phyloP scores from a whole-genome alignment of 2,797 vertebrate species.

The Coracias cyanogaster region DNA sequence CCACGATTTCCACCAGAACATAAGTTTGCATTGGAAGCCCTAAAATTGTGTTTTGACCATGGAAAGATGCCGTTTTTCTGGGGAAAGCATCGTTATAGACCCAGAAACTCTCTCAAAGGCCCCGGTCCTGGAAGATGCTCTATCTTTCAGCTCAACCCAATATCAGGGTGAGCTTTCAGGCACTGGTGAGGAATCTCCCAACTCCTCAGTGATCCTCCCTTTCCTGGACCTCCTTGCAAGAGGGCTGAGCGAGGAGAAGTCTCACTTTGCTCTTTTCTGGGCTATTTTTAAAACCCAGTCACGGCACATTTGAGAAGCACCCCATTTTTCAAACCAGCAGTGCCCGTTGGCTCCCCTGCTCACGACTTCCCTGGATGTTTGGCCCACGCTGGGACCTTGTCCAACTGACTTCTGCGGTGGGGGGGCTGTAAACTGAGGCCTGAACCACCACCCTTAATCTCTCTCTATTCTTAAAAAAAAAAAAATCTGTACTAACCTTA shows the following conservation, averaged over 20 bases:
- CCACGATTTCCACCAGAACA: neutral
- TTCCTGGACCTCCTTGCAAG: neutral
- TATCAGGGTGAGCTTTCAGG: neutral
- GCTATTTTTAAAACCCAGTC: neutral
- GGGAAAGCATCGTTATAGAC: neutral
- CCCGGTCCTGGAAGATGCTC: accelerated
- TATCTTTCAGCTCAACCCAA: neutral
- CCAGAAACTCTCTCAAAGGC: neutral
- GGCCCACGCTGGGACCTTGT: slow-evolving; percentile 12
- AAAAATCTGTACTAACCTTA: slow-evolving; percentile 63
- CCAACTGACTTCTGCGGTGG: neutral
- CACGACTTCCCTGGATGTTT: slow-evolving; percentile 27
- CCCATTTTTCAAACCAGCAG: neutral
- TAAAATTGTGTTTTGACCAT: neutral
- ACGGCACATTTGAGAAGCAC: neutral
- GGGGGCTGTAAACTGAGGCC: slow-evolving; percentile 44
- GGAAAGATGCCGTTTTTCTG: neutral
- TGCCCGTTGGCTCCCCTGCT: slow-evolving; percentile 1
- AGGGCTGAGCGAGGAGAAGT: neutral
- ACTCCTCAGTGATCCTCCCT: neutral
- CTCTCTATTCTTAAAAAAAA: neutral
- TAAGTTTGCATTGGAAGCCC: neutral
- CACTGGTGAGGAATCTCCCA: accelerated
- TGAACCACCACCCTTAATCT: slow-evolving; percentile 59
- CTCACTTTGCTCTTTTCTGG: neutral